phyloP scores from a whole-genome alignment of 1,140 invertebrate species.

The Dendroctonus ponderosae region DNA sequence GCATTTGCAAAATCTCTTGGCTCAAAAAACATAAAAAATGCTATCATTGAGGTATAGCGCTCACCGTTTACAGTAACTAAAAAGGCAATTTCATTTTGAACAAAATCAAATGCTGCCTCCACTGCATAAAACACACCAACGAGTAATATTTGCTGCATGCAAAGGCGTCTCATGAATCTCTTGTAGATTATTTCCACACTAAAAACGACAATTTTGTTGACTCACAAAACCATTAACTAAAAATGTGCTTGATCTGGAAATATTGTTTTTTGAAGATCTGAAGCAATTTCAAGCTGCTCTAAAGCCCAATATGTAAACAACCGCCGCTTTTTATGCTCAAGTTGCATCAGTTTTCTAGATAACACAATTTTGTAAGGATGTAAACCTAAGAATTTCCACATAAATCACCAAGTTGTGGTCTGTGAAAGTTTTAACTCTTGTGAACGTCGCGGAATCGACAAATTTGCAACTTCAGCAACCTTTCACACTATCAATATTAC shows the following conservation, averaged over 20 bases:
- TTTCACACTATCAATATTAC: slow-evolving; percentile 4
- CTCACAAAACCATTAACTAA: neutral
- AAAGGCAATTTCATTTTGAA: no score
- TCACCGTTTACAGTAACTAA: no score
- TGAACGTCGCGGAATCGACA: slow-evolving; percentile 10
- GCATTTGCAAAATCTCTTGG: no score
- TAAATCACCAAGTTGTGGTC: slow-evolving; percentile 5
- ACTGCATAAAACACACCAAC: neutral
- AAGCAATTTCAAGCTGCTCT: neutral
- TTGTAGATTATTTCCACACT: slow-evolving; percentile 7
- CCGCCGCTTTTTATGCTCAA: neutral
- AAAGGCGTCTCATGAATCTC: slow-evolving; percentile 7
- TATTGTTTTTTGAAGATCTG: neutral
- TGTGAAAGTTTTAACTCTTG: slow-evolving; percentile 1
- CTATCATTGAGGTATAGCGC: no score
- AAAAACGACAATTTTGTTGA: slow-evolving; percentile 8
- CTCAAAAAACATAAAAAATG: no score
- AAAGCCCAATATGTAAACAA: neutral
- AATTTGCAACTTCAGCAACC: slow-evolving; percentile 12
- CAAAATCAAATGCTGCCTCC: no score
- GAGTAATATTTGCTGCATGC: neutral
- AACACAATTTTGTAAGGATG: slow-evolving; percentile 10
- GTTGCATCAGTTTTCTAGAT: slow-evolving; percentile 3
- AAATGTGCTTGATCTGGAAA: neutral
- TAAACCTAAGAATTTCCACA: slow-evolving; percentile 21